Evolutionary conservation across 2,113 vertebrate species (phyloP).

Genomic region (Phyllopteryx taeniolatus): DNA sequence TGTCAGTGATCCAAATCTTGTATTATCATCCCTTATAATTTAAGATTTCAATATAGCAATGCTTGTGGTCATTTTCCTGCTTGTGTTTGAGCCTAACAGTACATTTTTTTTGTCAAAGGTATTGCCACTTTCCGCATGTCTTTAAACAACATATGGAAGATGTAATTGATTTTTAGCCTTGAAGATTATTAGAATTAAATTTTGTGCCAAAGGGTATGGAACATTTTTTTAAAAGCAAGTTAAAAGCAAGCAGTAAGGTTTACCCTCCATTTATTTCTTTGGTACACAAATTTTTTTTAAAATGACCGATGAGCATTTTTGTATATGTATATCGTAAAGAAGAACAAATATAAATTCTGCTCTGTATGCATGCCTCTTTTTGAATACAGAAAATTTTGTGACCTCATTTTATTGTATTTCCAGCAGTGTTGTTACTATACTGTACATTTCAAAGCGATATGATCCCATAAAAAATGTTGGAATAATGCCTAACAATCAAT

Average conservation of each 20-base stretch:
- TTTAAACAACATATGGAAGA: constrained; percentile 34
- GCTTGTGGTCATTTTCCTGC: constrained; percentile 33
- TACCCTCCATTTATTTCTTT: not conserved
- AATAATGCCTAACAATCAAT: constrained; percentile 30
- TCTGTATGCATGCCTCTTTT: constrained; percentile 63
- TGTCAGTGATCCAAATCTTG: constrained; percentile 24
- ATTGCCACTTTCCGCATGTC: constrained; percentile 48
- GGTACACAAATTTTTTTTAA: not conserved
- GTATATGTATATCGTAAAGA: too few species aligned
- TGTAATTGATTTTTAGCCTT: constrained; percentile 18
- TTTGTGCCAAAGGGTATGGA: constrained; percentile 4
- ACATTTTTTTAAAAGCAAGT: not conserved
- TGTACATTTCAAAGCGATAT: constrained; percentile 57
- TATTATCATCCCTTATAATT: constrained; percentile 30
- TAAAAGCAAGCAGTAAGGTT: not conserved
- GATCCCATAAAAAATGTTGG: constrained; percentile 32
- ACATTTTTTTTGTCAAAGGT: constrained; percentile 31
- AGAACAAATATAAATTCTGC: constrained; percentile 23
- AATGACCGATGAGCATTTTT: too few species aligned
- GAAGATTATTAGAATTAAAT: not conserved
- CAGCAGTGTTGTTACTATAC: constrained; percentile 37
- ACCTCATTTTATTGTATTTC: not conserved
- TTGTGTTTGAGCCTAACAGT: constrained; percentile 46
- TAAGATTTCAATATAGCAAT: constrained; percentile 11
- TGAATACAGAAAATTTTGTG: constrained; percentile 19